Percentiles rank a stretch among this genome's conserved stretches.
Conservation (phyloP, 1,140 invertebrate species). For the Eupristina koningsbergeri region DNA sequence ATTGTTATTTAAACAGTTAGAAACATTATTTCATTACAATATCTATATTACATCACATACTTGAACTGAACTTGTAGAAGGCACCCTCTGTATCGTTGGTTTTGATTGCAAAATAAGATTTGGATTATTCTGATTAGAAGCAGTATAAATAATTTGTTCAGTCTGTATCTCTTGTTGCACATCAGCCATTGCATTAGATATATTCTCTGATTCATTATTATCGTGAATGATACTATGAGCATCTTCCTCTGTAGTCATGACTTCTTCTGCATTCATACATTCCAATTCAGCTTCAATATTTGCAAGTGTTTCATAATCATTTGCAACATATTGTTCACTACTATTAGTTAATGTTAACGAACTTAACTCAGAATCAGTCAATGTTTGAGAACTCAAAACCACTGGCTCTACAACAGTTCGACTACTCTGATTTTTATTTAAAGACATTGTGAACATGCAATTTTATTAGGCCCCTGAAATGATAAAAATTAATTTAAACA, state of each 20-base stretch:
- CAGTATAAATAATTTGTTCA: constrained; percentile 66
- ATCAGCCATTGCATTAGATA: constrained; percentile 68
- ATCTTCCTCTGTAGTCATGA: constrained; percentile 67
- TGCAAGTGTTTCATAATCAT: constrained; percentile 69
- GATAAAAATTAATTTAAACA: constrained; percentile 21
- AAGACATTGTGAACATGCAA: constrained; percentile 61
- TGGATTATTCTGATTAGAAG: constrained; percentile 65
- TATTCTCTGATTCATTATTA: constrained; percentile 59
- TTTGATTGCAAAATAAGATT: constrained; percentile 71
- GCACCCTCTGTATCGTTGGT: constrained; percentile 66
- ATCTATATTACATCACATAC: constrained; percentile 49
- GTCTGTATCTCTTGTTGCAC: constrained; percentile 57
- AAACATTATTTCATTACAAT: background rate
- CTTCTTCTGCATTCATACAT: constrained; percentile 70
- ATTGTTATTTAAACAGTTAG: background rate
- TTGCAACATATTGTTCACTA: constrained; percentile 62
- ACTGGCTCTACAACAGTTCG: constrained; percentile 67
- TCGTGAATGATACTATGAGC: constrained; percentile 56
- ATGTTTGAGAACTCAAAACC: constrained; percentile 58
- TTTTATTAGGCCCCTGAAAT: constrained; percentile 30
- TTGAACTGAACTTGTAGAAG: constrained; percentile 61
- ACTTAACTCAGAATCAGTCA: constrained; percentile 66
- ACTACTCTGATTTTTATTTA: constrained; percentile 62
- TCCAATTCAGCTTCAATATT: constrained; percentile 71
- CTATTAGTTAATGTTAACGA: constrained; percentile 61